Evolutionary conservation across 2,888 invertebrate genomes (phyloP), one percentile per base, ranked within the genome.

Genomic region (Hirtodrosophila trivittata): DNA sequence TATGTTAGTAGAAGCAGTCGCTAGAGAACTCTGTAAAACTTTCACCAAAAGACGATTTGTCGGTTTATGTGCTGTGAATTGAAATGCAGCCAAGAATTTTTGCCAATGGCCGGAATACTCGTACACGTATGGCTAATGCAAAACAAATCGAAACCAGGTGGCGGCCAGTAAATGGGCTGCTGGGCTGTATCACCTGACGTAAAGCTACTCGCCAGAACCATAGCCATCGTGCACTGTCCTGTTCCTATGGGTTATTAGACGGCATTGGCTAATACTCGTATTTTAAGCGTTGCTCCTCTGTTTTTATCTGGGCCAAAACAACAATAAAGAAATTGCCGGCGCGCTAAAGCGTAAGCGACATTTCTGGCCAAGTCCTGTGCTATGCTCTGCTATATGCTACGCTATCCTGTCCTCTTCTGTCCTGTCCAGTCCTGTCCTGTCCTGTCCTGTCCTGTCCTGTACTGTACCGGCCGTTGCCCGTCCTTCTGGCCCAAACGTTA

Each of bases 301-400:
- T 35, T n/a, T 41, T 52, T 70, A 72, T 72, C 62, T 62, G 55
- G 51, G 55, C 35, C 62, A 68, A 57, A 57, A 64, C 68, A 66
- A 72, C 72, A 66, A 66, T 63, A 67, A 73, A 73, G 74, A 78
- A 80, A 76, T 76, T 71, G 74, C 67, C 54, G 47, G 58, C 80
- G 83, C 83, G 80, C 80, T 80, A 83, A 80, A 83, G 83, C 80
- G 83, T 80, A 76, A 80, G 80, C 80, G 83, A 80, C 77, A 83
- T 72, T 78, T 66, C 80, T 71, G 71, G 64, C 75, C 66, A 56
- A 56, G 47, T 56, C 47, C 46, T 14, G 8, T 14, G 45, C 33
- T 49, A 18, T 41, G 52, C 33, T n/a, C 26, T 38, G 21, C 12
- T 50, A 13, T 35, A 8, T 32, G 32, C 10, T n/a, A n/a, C 32